Evolutionary conservation across 1,140 invertebrate genomes (phyloP), one percentile per base, ranked within the genome.

Genomic region (Drosophila orena): DNA sequence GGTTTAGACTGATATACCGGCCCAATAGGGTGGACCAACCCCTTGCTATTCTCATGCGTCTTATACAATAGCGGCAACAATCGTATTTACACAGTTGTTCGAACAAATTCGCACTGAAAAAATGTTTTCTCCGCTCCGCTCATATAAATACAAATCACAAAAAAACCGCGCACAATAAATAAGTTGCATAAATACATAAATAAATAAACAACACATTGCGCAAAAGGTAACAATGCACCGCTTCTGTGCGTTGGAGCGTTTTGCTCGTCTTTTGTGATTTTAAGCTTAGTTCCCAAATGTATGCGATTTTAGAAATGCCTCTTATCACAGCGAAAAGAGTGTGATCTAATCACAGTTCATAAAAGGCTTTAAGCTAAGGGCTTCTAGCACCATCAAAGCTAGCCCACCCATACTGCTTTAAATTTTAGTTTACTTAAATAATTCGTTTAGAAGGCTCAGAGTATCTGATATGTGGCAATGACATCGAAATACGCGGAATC

Each of bases 31-130:
- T 70, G 64, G 60, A 47, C 43, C 34, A 53, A 42, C 11, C n/a
- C 52, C 20, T 14, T 5, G 4, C n/a, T 52, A 37, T 24, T 40
- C 44, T 22, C 30, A 12, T 37, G 22, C 60, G 30, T 58, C 57
- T 66, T 75, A 65, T 64, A 59, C 11, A 61, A 66, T 54, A 64
- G 54, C 40, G 53, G 52, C 44, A 57, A 5, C 44, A 57, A 5
- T 46, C 77, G 50, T 89, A 77, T 89, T 90, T 89, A 78, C 84
- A 90, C 84, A 90, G 85, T 90, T 89, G 72, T 56, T 58, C 58
- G 61, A 68, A 72, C 40, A 52, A 71, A 53, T 37, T 80, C 49
- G 74, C 57, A 47, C 61, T 46, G 35, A 35, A 38, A 44, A 49
- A 88, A 75, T 57, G 37, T 76, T 78, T 83, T 68, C 40, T n/a